Conservation (phyloP, 2,888 invertebrate genomes). For the Agrochola circellaris region DNA sequence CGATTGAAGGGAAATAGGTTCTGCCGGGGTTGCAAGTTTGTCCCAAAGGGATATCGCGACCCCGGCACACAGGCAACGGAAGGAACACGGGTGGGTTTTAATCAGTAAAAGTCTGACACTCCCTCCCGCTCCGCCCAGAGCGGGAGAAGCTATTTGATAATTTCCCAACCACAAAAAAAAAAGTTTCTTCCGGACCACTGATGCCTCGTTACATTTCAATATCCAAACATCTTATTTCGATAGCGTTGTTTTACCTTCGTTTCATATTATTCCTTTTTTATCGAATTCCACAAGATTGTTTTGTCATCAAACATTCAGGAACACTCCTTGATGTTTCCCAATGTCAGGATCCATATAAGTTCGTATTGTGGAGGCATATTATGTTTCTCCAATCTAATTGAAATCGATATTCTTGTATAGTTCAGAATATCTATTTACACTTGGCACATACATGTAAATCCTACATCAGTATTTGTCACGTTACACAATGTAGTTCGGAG, state of each 20-base stretch:
- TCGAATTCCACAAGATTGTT: background rate
- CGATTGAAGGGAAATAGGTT: conserved; percentile 16
- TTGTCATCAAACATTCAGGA: background rate
- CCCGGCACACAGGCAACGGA: too few species aligned
- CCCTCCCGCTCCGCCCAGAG: too few species aligned
- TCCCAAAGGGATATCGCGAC: too few species aligned
- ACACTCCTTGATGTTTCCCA: background rate
- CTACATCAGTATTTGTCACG: conserved; percentile 8
- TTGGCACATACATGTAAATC: background rate
- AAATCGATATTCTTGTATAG: background rate
- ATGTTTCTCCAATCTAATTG: conserved; percentile 4
- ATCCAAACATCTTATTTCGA: background rate
- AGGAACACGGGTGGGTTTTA: too few species aligned
- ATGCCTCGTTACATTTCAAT: background rate
- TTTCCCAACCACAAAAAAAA: too few species aligned
- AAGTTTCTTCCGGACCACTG: conserved; percentile 5
- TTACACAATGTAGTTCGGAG: conserved; percentile 17
- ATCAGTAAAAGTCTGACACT: too few species aligned
- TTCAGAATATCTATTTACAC: background rate
- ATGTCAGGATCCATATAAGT: background rate
- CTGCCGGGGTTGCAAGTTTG: too few species aligned
- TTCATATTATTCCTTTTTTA: background rate
- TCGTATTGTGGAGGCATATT: background rate
- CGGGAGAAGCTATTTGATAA: too few species aligned
- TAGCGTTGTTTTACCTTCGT: background rate